Evolutionary conservation across 2,113 vertebrate genomes (phyloP).

Genomic region (Blennius ocellaris): DNA sequence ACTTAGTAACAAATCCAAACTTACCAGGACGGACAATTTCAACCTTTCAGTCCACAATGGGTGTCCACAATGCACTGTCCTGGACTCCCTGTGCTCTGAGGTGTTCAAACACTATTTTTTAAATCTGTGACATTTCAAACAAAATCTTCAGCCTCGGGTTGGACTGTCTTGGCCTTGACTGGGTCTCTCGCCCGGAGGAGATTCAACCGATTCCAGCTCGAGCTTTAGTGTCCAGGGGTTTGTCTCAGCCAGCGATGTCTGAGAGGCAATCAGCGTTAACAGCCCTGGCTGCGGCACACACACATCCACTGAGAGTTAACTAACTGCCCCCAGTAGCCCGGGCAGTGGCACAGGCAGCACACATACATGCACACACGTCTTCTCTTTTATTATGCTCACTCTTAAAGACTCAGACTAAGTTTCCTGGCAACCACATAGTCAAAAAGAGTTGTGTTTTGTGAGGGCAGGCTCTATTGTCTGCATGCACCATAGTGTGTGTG

Average conservation of each 20-base stretch:
- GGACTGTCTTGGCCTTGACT: neutral
- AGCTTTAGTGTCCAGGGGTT: constrained; percentile 51
- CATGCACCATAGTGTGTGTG: constrained; percentile 29
- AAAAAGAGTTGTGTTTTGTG: constrained; percentile 74
- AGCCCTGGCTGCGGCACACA: constrained; percentile 35
- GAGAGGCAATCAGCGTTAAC: constrained; percentile 49
- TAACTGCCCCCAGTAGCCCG: constrained; percentile 59
- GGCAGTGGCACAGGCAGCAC: constrained; percentile 47
- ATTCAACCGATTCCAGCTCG: constrained; percentile 30
- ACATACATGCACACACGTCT: constrained; percentile 46
- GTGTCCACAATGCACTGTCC: constrained; percentile 9
- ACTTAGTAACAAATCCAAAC: constrained; percentile 35
- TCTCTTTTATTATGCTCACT: constrained; percentile 75
- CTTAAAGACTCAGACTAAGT: constrained; percentile 77
- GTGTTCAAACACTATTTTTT: constrained; percentile 25
- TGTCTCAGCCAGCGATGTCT: constrained; percentile 29
- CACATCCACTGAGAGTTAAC: constrained; percentile 60
- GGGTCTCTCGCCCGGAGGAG: constrained; percentile 8
- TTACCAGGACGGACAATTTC: constrained; percentile 43
- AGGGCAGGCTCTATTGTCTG: constrained; percentile 47
- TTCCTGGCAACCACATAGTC: constrained; percentile 80
- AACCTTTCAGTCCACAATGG: constrained; percentile 16
- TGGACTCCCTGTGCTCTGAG: neutral
- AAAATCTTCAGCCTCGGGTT: constrained; percentile 23
- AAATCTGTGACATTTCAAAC: constrained; percentile 38